Conservation (phyloP, 2,113 vertebrate genomes). For the Paradoxurus hermaphroditus region DNA sequence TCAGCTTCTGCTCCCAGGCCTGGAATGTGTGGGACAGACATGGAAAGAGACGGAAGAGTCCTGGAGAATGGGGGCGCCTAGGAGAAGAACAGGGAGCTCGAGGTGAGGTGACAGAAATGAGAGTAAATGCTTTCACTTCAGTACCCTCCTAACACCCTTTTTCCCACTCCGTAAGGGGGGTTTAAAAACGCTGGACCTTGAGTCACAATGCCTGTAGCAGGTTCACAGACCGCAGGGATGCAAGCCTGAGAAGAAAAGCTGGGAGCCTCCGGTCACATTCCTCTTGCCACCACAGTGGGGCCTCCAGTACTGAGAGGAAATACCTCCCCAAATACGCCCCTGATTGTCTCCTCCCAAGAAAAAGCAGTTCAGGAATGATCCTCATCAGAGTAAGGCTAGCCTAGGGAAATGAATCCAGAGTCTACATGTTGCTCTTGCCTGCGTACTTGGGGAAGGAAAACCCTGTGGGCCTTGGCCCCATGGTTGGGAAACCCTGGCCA, state of each 20-base stretch:
- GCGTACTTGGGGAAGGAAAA: neutral
- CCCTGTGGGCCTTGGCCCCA: neutral
- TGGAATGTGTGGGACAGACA: neutral
- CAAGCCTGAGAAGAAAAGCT: neutral
- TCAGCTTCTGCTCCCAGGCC: neutral
- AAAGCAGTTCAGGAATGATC: neutral
- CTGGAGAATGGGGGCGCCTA: neutral
- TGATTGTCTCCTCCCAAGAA: neutral
- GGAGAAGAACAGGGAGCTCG: neutral
- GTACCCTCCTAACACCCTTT: neutral
- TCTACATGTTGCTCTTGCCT: neutral
- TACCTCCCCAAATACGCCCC: neutral
- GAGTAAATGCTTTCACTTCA: neutral
- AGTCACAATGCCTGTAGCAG: neutral
- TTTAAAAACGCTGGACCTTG: neutral
- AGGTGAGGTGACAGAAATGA: neutral
- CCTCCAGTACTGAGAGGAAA: neutral
- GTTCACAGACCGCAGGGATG: neutral
- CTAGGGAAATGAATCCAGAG: neutral
- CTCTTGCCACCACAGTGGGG: neutral
- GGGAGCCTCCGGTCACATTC: neutral
- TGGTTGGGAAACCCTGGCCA: neutral
- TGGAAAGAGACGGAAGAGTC: neutral
- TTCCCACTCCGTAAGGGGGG: neutral
- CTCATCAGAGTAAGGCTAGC: neutral